Base-by-base conservation (phyloP, 2,797 vertebrate genomes). In the Uromys caudimaculatus region DNA sequence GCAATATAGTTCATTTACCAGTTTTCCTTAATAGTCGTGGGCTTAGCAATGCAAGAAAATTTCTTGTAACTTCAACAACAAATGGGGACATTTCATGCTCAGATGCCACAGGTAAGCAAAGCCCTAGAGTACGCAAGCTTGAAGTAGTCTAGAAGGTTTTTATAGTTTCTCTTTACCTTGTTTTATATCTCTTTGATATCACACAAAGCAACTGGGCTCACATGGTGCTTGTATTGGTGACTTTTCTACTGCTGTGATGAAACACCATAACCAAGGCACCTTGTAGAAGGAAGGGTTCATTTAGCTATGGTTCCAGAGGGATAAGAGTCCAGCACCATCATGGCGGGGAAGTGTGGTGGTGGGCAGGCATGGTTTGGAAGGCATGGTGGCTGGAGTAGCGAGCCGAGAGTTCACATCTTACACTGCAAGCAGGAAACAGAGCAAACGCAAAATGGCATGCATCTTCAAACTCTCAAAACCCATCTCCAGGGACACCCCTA, bases 1-100 rank as follows among this genome's bases (percentile, higher is more conserved):
- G 99, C 76, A 99, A 99, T 97, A 99, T 99, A 60, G 99, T 99
- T 23, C 99, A 99, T 95, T 98, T 99, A 97, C 99, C 99, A 0
- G 99, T 99, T 77, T 99, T 99, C 97, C 99, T 99, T 62, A 99
- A 99, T 94, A 99, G 99, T 98, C 98, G 99, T 3, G 99, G 99
- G 0, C 99, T 99, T 10, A 99, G 99, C 98, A 99, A 98, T 58
- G 99, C 99, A 78, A 99, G 98, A 95, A 99, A 99, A 96, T 98
- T 99, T 97, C 99, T 99, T 9, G 98, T 98, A 0, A 97, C 98
- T 3, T 95, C 99, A 0, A 98, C 99, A 1, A 98, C 99, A 12
- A 99, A 99, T 13, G 99, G 99, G 3, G 99, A 99, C 60, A 90
- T 99, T 92, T 91, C 98, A 9, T 99, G 98, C 71, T 71, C 98